Percentiles rank a stretch among this genome's conserved stretches.
Evolutionary conservation across 2,797 vertebrate species (phyloP).

Genomic region (Apogon talboti): DNA sequence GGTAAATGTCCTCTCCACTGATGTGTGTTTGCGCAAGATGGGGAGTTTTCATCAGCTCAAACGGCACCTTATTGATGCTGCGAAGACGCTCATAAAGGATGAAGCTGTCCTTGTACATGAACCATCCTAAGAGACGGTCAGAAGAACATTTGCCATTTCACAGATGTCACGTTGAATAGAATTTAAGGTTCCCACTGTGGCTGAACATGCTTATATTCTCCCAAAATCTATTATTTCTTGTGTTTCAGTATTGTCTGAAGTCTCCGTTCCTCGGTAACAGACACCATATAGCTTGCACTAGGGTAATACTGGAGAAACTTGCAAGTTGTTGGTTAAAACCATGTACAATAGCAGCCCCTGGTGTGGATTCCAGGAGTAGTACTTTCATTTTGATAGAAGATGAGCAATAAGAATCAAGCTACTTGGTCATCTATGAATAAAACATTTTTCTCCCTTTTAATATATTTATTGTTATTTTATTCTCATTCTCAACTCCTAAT

Average conservation of each 20-base stretch:
- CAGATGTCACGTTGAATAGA: not conserved
- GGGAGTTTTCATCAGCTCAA: slow-evolving; percentile 7
- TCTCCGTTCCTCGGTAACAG: no score
- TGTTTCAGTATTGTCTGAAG: no score
- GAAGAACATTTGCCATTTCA: not conserved
- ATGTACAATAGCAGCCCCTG: slow-evolving; percentile 39
- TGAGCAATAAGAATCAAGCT: not conserved
- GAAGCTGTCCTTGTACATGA: slow-evolving; percentile 23
- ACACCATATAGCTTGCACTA: no score
- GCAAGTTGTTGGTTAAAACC: not conserved
- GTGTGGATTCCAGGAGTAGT: slow-evolving; percentile 17
- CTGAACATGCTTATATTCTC: not conserved
- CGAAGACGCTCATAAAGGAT: slow-evolving; percentile 14
- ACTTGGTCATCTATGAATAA: not conserved
- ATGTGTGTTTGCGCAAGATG: slow-evolving; percentile 39
- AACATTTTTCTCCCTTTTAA: not conserved
- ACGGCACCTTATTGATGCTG: not conserved
- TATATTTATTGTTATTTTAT: not conserved
- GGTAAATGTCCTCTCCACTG: slow-evolving; percentile 27
- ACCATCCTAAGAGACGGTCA: not conserved
- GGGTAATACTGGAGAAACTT: not conserved
- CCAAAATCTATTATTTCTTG: not conserved
- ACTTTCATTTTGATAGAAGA: not conserved
- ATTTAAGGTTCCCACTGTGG: not conserved
- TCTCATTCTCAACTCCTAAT: not conserved